Evolutionary conservation across 2,113 vertebrate species (phyloP), one percentile per base, ranked within the genome.

Genomic region (Ancistrus triradiatus): DNA sequence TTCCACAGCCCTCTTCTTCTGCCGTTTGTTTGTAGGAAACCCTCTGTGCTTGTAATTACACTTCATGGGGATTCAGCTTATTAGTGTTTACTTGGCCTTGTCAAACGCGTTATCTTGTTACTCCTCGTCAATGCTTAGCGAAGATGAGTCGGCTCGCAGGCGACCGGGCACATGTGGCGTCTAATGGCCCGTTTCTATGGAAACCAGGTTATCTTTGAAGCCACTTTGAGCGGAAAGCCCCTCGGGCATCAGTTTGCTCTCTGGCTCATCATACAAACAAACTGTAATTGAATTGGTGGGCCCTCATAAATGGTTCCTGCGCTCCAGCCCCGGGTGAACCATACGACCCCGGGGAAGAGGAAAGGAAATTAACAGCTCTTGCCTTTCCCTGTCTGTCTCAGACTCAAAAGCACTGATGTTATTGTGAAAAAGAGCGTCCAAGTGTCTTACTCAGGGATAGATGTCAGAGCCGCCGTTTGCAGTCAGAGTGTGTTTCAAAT

Each of bases 121-220:
- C 18, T 28, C 37, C 28, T 35, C 31, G 17, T 60, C 51, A 38
- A 72, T 63, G 59, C 57, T 79, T 74, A 64, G 64, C 63, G 52
- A 53, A n/a, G n/a, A n/a, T n/a, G n/a, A n/a, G n/a, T n/a, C n/a
- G n/a, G 9, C 63, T 55, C 51, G 13, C 52, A 68, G 38, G 27
- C 48, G 40, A 60, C 63, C 58, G 66, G 38, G 59, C 17, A 17
- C 76, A 66, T 44, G 56, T 57, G 55, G 59, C 31, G 1, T 62
- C 65, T 83, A 79, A 84, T 80, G 77, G 78, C 69, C 38, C 24
- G 81, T 88, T 85, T 72, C 85, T 76, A 79, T 84, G 74, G 85
- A 76, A 87, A 87, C 85, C 78, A 82, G 77, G 79, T 82, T 70
- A 69, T 52, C 73, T 73, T 77, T 56, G 57, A 78, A 69, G 70